Evolutionary conservation across 2,888 invertebrate genomes (phyloP).

Genomic region (Athalia circularis): DNA sequence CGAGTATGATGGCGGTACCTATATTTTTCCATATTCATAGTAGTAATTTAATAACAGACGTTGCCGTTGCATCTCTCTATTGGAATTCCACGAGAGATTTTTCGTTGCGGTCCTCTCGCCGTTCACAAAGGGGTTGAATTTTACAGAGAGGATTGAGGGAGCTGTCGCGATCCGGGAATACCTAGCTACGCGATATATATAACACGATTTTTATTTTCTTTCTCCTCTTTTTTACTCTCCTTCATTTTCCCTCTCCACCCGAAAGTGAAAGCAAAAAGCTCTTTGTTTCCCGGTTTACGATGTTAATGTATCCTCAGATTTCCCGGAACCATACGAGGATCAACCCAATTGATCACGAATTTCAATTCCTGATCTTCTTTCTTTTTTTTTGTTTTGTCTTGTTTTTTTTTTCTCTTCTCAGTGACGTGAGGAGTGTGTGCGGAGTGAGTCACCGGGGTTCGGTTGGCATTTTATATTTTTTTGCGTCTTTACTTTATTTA

Average conservation of each 20-base stretch:
- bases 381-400: no score
- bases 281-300: neutral
- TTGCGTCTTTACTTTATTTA: no score
- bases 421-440: no score
- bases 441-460: constrained; percentile 20
- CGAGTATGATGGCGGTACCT: neutral
- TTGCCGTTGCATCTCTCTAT: constrained; percentile 54
- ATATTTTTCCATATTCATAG: constrained; percentile 40
- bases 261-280: neutral
- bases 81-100: constrained; percentile 61
- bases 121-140: constrained; percentile 45
- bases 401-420: no score
- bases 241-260: neutral
- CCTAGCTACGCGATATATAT: neutral
- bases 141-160: constrained; percentile 49
- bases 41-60: constrained; percentile 47
- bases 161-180: neutral
- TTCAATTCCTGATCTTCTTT: no score
- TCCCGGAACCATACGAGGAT: no score
- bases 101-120: constrained; percentile 42
- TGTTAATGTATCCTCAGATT: no score
- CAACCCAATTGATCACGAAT: no score
- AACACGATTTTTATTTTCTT: neutral
- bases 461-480: no score
- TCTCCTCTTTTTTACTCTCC: neutral